These are phyloP conservation scores for Loripinus fragilis DNA, from an alignment of 2,888 invertebrate species.

Conservation along the genomic window DNA sequence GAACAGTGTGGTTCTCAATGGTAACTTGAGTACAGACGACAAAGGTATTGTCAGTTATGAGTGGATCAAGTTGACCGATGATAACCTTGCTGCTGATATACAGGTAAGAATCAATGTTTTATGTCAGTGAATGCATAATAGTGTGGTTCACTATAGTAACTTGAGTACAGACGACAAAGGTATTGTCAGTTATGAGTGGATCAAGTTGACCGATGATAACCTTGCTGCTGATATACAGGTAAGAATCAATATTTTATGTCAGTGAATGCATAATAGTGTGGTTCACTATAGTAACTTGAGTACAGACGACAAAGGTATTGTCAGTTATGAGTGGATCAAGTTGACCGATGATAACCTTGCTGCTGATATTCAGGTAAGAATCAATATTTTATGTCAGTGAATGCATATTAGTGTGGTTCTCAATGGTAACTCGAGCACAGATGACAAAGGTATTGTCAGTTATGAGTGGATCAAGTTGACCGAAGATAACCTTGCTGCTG, in stretches of 20 bases:
- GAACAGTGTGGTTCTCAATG: constrained; percentile 92
- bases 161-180: constrained; percentile 96
- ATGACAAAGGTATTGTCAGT: constrained; percentile 95
- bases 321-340: constrained; percentile 98
- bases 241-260: constrained; percentile 43
- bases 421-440: constrained; percentile 95
- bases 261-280: constrained; percentile 91
- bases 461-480: constrained; percentile 97
- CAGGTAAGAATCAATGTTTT: constrained; percentile 84
- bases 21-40: constrained; percentile 95
- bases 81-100: constrained; percentile 94
- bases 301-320: constrained; percentile 96
- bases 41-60: constrained; percentile 97
- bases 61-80: constrained; percentile 91
- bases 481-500: constrained; percentile 89
- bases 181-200: constrained; percentile 98
- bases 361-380: constrained; percentile 92
- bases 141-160: constrained; percentile 93
- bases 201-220: constrained; percentile 87
- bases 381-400: too few relatives aligned
- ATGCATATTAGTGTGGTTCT: constrained; percentile 92
- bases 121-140: too few relatives aligned
- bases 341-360: constrained; percentile 87
- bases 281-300: constrained; percentile 95
- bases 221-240: constrained; percentile 96